phyloP scores from a whole-genome alignment of 1,140 invertebrate species.

The Nasonia longicornis region DNA sequence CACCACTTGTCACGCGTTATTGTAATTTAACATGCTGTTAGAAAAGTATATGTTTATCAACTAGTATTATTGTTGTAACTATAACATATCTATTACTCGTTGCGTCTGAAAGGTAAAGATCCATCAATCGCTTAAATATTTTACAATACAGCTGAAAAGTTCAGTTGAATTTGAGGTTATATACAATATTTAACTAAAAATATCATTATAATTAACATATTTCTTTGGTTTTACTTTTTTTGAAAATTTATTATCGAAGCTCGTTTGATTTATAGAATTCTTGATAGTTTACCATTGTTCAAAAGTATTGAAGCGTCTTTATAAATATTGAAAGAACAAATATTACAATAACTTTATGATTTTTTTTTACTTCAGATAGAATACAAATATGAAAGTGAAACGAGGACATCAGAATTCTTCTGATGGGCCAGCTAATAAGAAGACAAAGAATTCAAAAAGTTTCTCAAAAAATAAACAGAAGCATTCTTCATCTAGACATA shows the following conservation, averaged over 20 bases:
- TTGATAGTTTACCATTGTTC: too few species aligned
- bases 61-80: background rate
- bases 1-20: too few species aligned
- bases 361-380: constrained; percentile 13
- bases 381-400: constrained; percentile 27
- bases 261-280: too few species aligned
- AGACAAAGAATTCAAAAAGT: constrained; percentile 5
- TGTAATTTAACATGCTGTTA: too few species aligned
- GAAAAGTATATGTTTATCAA: background rate
- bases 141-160: background rate
- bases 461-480: constrained; percentile 7
- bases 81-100: background rate
- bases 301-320: too few species aligned
- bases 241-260: too few species aligned
- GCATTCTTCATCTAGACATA: background rate
- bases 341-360: background rate
- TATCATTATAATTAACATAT: too few species aligned
- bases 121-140: background rate
- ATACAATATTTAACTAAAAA: background rate
- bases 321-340: background rate
- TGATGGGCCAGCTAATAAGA: constrained; percentile 22
- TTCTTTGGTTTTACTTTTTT: too few species aligned
- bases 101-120: too few species aligned
- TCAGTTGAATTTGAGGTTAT: background rate
- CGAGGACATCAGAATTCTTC: constrained; percentile 6